phyloP scores from a whole-genome alignment of 2,888 invertebrate species.

The Aporophyla nigra region DNA sequence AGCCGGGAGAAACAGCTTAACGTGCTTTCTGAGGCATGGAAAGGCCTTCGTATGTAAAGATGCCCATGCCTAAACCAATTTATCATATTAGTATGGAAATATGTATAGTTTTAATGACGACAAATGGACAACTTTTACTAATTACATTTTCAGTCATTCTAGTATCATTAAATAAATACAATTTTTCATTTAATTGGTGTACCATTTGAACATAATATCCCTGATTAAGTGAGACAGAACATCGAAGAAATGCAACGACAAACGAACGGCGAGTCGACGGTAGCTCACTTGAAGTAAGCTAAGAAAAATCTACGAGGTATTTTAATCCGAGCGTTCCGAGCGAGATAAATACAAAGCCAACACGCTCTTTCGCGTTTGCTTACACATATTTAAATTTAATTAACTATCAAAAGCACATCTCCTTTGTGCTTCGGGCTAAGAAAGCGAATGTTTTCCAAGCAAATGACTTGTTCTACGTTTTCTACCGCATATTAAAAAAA shows the following conservation, averaged over 20 bases:
- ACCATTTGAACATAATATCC: not conserved
- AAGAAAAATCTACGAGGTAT: slow-evolving; percentile 61
- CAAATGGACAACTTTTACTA: not conserved
- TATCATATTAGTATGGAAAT: not conserved
- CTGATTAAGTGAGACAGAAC: slow-evolving; percentile 20
- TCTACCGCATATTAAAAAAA: slow-evolving; percentile 78
- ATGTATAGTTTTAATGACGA: not conserved
- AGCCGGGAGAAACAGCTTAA: too few species aligned
- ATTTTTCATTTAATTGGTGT: not conserved
- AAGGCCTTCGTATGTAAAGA: too few species aligned
- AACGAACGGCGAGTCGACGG: not conserved
- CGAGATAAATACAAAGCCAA: slow-evolving; percentile 69
- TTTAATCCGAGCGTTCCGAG: slow-evolving; percentile 51
- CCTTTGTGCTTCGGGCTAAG: slow-evolving; percentile 79
- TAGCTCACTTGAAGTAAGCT: slow-evolving; percentile 28
- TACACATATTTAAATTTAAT: slow-evolving; percentile 85
- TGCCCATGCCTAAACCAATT: too few species aligned
- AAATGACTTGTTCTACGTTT: slow-evolving; percentile 75
- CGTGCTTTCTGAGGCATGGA: too few species aligned
- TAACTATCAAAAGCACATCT: slow-evolving; percentile 85
- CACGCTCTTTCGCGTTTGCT: slow-evolving; percentile 63
- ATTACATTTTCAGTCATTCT: not conserved
- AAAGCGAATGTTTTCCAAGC: slow-evolving; percentile 76
- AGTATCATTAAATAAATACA: not conserved
- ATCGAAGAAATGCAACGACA: slow-evolving; percentile 23